phyloP scores from a whole-genome alignment of 2,797 vertebrate species.

The Xyrichtys novacula region DNA sequence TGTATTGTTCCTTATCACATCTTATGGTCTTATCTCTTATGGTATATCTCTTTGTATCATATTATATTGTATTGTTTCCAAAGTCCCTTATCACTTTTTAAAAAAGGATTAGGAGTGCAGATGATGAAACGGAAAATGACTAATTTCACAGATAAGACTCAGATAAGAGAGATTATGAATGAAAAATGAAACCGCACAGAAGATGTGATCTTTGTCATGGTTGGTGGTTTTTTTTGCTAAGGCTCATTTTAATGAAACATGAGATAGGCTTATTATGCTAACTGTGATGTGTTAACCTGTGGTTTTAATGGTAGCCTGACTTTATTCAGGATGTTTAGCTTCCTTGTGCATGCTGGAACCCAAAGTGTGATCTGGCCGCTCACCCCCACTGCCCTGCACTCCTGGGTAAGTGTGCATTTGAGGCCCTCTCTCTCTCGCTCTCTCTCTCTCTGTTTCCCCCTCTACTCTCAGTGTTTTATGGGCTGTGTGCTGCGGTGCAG shows the following conservation, averaged over 20 bases:
- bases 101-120: no score
- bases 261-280: constrained; percentile 43
- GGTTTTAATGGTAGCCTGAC: constrained; percentile 14
- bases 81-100: no score
- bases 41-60: no score
- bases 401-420: constrained; percentile 51
- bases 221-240: constrained; percentile 11
- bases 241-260: constrained; percentile 25
- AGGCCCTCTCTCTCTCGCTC: constrained; percentile 49
- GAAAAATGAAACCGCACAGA: constrained; percentile 15
- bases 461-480: constrained; percentile 81
- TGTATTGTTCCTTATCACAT: no score
- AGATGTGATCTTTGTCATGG: constrained; percentile 25
- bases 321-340: constrained; percentile 29
- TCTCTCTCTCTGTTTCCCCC: constrained; percentile 53
- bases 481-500: constrained; percentile 84
- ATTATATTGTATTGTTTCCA: no score
- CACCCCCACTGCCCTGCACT: constrained; percentile 49
- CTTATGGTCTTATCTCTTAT: no score
- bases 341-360: constrained; percentile 36
- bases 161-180: no score
- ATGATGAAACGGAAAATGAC: no score
- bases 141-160: no score
- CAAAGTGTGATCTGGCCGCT: constrained; percentile 56
- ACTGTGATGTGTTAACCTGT: constrained; percentile 26